Conservation (phyloP, 2,113 vertebrate species). For the Glareola pratincola region DNA sequence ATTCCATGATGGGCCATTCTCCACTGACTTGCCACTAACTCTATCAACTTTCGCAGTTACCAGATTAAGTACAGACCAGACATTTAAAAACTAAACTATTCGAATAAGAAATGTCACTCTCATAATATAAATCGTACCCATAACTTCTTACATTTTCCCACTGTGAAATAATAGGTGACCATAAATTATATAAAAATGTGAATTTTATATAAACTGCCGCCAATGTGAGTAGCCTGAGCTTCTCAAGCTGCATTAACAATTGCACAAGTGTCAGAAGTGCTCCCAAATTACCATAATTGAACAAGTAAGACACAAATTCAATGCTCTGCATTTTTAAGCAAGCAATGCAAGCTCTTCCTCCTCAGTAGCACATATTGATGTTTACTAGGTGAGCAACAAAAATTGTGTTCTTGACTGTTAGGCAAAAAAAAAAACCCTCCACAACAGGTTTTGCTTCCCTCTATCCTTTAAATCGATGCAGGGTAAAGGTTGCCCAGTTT, state of each 20-base stretch:
- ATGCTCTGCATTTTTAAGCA: conserved; percentile 13
- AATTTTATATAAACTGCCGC: neutral
- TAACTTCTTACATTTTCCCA: neutral
- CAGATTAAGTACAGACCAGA: conserved; percentile 4
- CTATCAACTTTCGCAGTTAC: neutral
- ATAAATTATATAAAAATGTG: neutral
- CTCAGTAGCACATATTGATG: neutral
- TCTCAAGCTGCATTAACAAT: neutral
- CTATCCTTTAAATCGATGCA: neutral
- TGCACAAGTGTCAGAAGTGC: neutral
- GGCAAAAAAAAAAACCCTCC: neutral
- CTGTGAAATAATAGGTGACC: neutral
- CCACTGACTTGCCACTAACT: conserved; percentile 48
- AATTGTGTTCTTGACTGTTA: neutral
- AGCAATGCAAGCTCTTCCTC: neutral
- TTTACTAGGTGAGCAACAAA: conserved; percentile 2
- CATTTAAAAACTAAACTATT: conserved; percentile 6
- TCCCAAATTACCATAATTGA: conserved; percentile 41
- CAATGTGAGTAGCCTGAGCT: neutral
- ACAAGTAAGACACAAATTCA: conserved; percentile 15
- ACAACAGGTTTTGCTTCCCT: neutral
- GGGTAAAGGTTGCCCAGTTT: neutral
- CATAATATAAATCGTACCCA: neutral
- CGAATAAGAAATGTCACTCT: neutral
- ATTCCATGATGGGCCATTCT: conserved; percentile 55